Base-by-base conservation (phyloP, 2,888 invertebrate genomes). In the Cephus sareptanus region DNA sequence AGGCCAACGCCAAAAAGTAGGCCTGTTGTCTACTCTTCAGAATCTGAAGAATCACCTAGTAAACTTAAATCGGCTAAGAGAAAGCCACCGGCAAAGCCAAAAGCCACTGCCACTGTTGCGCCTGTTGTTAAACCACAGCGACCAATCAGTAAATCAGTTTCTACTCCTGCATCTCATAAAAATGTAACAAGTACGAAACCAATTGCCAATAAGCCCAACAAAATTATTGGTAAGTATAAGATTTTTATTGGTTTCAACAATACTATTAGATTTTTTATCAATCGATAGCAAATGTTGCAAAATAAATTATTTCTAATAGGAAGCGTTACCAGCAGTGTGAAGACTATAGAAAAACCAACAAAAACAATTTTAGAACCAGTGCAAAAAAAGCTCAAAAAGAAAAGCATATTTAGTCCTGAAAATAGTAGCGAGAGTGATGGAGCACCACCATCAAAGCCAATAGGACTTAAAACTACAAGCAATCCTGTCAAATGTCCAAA, bases 391-490 rank as follows among this genome's bases (percentile, higher is more conserved):
- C 82, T 89, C 73, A 96, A 95, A 87, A 95, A 95, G 89, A 96
- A 96, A 89, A 96, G 96, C 87, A 96, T 96, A 87, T 96, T 96
- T 87, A 96, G 96, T 77, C 96, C 96, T 0, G 96, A 96, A 84
- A 96, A 96, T 83, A 94, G 94, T 82, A 94, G 94, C n/a, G 95
- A 94, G 85, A 94, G 94, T 82, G 93, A 93, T 80, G 89, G 88
- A 75, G 90, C 92, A 31, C 87, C 91, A 71, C 90, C 92, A 15
- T 88, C 92, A 3, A 94, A 93, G 87, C 81, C 92, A 31, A 90
- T 86, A 68, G 87, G 91, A 9, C 89, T 92, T 80, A 93, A 93
- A 83, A 87, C 89, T 70, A 86, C 90, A 76, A 89, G 87, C 69
- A 91, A 85, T 87, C 83, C 90, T 33, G 84, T 89, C 23, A 90